phyloP scores from a whole-genome alignment of 1,140 invertebrate genomes.

The Drosophila ananassae region DNA sequence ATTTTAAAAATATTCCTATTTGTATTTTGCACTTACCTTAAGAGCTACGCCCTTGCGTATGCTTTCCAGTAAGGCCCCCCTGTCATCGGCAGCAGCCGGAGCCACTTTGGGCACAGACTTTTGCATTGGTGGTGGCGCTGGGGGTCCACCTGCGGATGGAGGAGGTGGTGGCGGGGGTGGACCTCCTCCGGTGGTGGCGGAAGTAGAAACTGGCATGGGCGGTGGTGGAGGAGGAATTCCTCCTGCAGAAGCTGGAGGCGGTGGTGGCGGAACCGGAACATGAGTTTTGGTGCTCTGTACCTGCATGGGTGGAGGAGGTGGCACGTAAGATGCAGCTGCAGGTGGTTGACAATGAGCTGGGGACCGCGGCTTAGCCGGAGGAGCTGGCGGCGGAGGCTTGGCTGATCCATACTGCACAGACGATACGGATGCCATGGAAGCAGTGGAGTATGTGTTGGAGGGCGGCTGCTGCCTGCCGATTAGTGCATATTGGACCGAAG shows the following conservation, averaged over 20 bases:
- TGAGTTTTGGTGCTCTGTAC: constrained; percentile 2
- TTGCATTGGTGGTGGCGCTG: constrained; percentile 25
- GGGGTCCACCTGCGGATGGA: constrained; percentile 25
- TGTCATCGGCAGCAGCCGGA: constrained; percentile 37
- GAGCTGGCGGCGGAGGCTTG: background rate
- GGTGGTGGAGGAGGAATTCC: constrained; percentile 42
- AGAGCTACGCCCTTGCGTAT: constrained; percentile 67
- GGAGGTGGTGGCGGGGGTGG: constrained; percentile 57
- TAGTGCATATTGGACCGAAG: constrained; percentile 25
- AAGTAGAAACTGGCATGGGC: constrained; percentile 8
- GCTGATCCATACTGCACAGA: background rate
- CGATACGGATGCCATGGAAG: background rate
- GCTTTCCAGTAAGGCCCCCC: constrained; percentile 70
- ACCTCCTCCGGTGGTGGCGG: constrained; percentile 10
- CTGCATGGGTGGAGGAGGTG: constrained; percentile 32
- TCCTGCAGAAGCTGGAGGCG: constrained; percentile 4
- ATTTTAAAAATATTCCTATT: background rate
- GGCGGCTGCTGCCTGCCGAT: constrained; percentile 33
- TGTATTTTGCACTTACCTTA: constrained; percentile 43
- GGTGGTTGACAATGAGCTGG: background rate
- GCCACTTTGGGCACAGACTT: constrained; percentile 36
- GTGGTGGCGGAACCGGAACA: constrained; percentile 23
- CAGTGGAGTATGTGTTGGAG: constrained; percentile 1
- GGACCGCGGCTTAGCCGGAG: constrained; percentile 5
- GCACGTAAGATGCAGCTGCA: background rate